Evolutionary conservation across 2,797 vertebrate species (phyloP).

Genomic region (Lemur catta): DNA sequence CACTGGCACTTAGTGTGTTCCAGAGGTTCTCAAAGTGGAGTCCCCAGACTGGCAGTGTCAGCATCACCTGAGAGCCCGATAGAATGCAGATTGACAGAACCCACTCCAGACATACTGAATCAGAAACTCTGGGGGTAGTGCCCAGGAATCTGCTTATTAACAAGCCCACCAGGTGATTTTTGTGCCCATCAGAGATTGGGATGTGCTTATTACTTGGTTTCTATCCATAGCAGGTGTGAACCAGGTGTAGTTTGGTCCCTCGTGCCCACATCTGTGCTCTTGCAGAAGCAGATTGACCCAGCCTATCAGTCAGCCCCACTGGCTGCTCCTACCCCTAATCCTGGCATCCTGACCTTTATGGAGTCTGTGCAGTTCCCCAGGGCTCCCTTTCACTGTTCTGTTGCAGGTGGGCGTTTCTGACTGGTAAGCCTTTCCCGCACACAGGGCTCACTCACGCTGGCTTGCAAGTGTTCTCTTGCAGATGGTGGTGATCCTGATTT

Average conservation of each 20-base stretch:
- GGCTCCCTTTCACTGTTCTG: neutral
- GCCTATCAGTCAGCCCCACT: neutral
- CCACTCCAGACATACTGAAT: neutral
- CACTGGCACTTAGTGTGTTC: no score
- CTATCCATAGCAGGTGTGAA: neutral
- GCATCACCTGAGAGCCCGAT: no score
- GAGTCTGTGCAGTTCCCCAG: rapidly evolving
- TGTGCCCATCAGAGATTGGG: no score
- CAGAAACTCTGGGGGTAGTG: neutral
- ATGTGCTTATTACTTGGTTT: neutral
- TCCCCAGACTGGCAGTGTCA: neutral
- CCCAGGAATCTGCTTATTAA: neutral
- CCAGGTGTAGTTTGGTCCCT: neutral
- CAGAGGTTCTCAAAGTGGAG: neutral
- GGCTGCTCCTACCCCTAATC: neutral
- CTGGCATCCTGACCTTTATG: neutral
- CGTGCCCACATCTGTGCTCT: neutral
- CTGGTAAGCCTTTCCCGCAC: neutral
- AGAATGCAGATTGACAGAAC: neutral
- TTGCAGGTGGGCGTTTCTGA: neutral
- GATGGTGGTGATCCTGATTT: neutral
- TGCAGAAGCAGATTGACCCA: rapidly evolving
- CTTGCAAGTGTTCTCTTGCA: rapidly evolving
- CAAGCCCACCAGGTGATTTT: neutral
- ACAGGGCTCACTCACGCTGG: neutral